phyloP scores from a whole-genome alignment of 2,797 vertebrate genomes.

The Euphonia xanthogaster region DNA sequence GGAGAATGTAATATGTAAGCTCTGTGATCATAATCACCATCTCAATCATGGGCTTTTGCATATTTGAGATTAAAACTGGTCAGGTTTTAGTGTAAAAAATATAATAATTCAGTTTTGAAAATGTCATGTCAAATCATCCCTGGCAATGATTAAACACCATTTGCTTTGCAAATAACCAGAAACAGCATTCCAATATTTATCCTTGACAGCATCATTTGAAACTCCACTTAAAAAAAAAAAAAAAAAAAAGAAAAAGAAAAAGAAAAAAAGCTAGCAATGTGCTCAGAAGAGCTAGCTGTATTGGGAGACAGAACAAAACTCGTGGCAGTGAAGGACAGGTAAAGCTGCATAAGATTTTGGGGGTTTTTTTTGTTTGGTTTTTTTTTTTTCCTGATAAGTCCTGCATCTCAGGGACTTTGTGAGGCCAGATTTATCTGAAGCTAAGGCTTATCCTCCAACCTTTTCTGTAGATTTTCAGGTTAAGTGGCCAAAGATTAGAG shows the following conservation, averaged over 20 bases:
- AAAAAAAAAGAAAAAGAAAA: neutral
- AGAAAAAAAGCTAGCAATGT: neutral
- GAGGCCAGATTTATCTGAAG: neutral
- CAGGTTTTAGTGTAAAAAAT: slow-evolving; percentile 57
- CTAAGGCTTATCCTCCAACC: neutral
- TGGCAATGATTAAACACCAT: slow-evolving; percentile 65
- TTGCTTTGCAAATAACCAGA: slow-evolving; percentile 64
- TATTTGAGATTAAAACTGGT: slow-evolving; percentile 72
- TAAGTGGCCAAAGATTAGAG: neutral
- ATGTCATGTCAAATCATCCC: slow-evolving; percentile 61
- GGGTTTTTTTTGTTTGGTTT: no score
- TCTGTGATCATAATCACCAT: slow-evolving; percentile 58
- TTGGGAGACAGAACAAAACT: neutral
- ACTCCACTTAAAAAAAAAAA: neutral
- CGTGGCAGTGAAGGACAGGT: neutral
- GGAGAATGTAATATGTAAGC: slow-evolving; percentile 12
- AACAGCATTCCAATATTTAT: slow-evolving; percentile 52
- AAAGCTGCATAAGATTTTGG: neutral
- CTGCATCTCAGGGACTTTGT: neutral
- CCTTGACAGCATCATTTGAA: slow-evolving; percentile 26
- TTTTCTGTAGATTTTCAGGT: neutral
- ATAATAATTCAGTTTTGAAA: slow-evolving; percentile 72
- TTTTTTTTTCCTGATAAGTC: neutral
- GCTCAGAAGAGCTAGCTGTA: neutral
- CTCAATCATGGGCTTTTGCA: slow-evolving; percentile 57